Evolutionary conservation across 2,797 vertebrate species (phyloP).

Genomic region (Leptatherina wallacei): DNA sequence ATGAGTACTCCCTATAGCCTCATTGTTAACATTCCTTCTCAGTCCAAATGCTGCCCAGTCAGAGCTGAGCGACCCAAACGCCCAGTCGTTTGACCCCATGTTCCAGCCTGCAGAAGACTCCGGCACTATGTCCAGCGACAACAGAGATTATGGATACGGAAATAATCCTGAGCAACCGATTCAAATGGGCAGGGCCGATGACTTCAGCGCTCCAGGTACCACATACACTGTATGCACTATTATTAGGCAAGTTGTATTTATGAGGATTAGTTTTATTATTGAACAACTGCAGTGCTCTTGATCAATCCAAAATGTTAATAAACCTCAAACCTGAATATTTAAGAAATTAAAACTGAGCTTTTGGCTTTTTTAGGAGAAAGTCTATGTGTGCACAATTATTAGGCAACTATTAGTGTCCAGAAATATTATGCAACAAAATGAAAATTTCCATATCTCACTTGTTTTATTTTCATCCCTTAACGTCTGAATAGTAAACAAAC

Average conservation of each 20-base stretch:
- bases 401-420: no score
- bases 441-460: not conserved
- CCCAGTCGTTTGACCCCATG: conserved; percentile 55
- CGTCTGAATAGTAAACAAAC: no score
- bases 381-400: not conserved
- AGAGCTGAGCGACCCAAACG: conserved; percentile 66
- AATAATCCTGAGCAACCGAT: conserved; percentile 40
- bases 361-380: not conserved
- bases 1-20: not conserved
- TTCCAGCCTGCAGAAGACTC: conserved; percentile 56
- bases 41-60: conserved; percentile 54
- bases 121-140: conserved; percentile 8
- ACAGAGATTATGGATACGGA: conserved; percentile 35
- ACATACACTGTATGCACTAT: not conserved
- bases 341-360: not conserved
- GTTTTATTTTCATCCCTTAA: no score
- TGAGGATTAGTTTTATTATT: not conserved
- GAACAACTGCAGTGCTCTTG: not conserved
- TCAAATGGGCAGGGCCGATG: conserved; percentile 31
- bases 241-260: not conserved
- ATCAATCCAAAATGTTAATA: not conserved
- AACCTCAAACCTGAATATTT: not conserved
- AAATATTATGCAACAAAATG: no score
- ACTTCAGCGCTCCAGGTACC: conserved; percentile 61
- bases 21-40: not conserved